phyloP scores from a whole-genome alignment of 2,113 vertebrate genomes.

The Steatornis caripensis region DNA sequence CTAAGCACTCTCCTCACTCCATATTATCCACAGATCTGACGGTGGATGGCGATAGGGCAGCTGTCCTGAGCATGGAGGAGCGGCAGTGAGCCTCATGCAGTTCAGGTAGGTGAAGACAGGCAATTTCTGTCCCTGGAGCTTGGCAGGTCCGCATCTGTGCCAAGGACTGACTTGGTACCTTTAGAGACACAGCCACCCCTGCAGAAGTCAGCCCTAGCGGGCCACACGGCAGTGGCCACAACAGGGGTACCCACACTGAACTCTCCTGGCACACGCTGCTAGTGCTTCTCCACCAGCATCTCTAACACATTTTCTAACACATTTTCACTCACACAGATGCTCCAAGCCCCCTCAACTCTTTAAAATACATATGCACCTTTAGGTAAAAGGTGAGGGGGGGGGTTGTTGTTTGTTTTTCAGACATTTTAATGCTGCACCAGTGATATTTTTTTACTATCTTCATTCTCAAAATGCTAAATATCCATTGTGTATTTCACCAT shows the following conservation, averaged over 20 bases:
- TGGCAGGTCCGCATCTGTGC: not conserved
- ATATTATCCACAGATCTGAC: not conserved
- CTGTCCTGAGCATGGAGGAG: accelerated
- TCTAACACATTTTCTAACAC: not conserved
- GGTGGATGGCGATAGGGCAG: not conserved
- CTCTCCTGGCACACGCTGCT: not conserved
- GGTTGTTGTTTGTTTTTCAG: not conserved
- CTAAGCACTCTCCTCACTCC: not conserved
- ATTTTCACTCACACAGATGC: not conserved
- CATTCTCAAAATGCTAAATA: not conserved
- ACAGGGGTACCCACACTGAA: not conserved
- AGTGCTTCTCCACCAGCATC: not conserved
- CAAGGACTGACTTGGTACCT: not conserved
- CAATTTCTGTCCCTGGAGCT: not conserved
- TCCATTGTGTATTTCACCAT: not conserved
- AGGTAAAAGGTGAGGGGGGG: not conserved
- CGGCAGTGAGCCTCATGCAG: not conserved
- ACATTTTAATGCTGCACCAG: not conserved
- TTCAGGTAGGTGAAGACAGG: not conserved
- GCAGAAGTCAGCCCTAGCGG: not conserved
- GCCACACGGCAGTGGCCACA: not conserved
- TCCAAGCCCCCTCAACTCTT: not conserved
- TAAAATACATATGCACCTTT: not conserved
- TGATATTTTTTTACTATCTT: not conserved
- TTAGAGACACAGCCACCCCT: not conserved